Conservation (phyloP, 1,140 invertebrate species). For the Periplaneta americana region DNA sequence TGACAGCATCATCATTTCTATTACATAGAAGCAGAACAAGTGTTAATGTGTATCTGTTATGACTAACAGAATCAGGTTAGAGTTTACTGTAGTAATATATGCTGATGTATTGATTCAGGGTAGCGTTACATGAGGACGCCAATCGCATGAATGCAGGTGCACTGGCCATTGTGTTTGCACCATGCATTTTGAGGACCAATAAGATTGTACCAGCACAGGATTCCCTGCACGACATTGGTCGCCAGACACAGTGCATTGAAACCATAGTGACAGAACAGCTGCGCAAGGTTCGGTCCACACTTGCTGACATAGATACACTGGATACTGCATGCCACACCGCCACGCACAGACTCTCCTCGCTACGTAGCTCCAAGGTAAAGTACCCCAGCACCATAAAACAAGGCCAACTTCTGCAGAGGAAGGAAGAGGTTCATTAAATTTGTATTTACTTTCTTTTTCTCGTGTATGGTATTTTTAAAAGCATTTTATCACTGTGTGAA, state of each 20-base stretch:
- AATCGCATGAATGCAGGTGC: slow-evolving; percentile 91
- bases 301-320: slow-evolving; percentile 84
- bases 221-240: slow-evolving; percentile 72
- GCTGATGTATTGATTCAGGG: slow-evolving; percentile 38
- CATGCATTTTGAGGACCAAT: slow-evolving; percentile 85
- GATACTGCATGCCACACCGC: slow-evolving; percentile 77
- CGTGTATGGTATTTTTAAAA: no score
- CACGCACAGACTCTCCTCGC: slow-evolving; percentile 61
- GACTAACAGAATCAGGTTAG: no score
- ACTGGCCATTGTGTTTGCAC: slow-evolving; percentile 91
- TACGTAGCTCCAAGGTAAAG: slow-evolving; percentile 64
- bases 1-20: no score
- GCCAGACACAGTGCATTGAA: slow-evolving; percentile 81
- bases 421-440: no score
- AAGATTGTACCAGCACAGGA: slow-evolving; percentile 84
- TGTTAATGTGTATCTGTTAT: no score
- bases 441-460: no score
- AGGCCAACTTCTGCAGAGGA: no score
- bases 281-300: slow-evolving; percentile 65
- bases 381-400: no score
- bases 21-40: no score
- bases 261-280: slow-evolving; percentile 78
- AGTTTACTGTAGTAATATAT: not conserved
- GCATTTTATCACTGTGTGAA: no score
- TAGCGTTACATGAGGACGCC: slow-evolving; percentile 78